These are phyloP conservation scores for Platycnemis pennipes DNA, from an alignment of 2,888 invertebrate genomes.

Conservation along the genomic window DNA sequence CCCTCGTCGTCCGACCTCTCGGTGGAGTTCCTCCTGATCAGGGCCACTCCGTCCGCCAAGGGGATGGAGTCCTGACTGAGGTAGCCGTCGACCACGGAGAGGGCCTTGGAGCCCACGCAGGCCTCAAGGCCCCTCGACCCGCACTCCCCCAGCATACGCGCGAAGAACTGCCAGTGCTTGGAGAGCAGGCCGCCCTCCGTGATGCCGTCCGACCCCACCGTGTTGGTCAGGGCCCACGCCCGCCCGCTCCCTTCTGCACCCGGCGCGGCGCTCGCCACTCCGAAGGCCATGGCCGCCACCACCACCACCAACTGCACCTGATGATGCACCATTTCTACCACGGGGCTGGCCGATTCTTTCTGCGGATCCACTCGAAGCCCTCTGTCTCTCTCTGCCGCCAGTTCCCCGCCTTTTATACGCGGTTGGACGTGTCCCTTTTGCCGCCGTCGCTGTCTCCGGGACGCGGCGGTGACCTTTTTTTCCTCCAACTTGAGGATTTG, in stretches of 20 bases:
- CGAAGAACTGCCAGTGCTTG: slow-evolving; percentile 70
- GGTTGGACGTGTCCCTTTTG: neutral
- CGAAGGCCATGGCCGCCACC: slow-evolving; percentile 77
- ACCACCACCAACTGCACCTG: slow-evolving; percentile 76
- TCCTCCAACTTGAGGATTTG: slow-evolving; percentile 30
- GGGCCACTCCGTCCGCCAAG: slow-evolving; percentile 82
- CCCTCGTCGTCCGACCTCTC: slow-evolving; percentile 81
- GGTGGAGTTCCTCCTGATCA: slow-evolving; percentile 78
- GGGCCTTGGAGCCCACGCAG: slow-evolving; percentile 83
- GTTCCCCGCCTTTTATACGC: slow-evolving; percentile 26
- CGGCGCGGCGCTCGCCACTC: slow-evolving; percentile 76
- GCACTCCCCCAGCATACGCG: slow-evolving; percentile 71
- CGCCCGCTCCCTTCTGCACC: slow-evolving; percentile 69
- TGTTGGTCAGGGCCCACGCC: slow-evolving; percentile 77
- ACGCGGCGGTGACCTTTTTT: slow-evolving; percentile 49
- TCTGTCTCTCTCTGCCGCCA: no score
- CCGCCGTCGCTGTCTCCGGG: neutral
- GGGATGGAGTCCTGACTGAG: slow-evolving; percentile 82
- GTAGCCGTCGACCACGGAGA: slow-evolving; percentile 81
- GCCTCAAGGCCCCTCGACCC: slow-evolving; percentile 75
- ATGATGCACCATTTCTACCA: neutral
- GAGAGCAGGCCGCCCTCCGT: slow-evolving; percentile 63
- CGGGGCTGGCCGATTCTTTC: no score
- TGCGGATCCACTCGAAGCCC: no score
- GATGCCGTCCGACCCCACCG: slow-evolving; percentile 74